phyloP scores from a whole-genome alignment of 2,797 vertebrate genomes.

The Sebastes elongatus region DNA sequence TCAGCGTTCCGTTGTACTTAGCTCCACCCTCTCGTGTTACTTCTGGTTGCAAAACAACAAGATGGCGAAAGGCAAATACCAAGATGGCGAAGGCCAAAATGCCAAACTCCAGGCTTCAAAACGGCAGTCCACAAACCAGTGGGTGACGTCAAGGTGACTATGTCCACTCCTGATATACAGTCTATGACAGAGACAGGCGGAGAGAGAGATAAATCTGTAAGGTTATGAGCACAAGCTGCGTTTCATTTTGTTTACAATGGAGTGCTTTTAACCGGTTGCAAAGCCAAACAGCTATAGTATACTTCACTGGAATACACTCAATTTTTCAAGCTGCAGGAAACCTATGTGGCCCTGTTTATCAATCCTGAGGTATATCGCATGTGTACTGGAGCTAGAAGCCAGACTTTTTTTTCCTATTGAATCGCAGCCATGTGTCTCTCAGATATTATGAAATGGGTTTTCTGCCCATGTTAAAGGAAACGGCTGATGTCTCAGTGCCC shows the following conservation, averaged over 20 bases:
- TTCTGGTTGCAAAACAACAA: too few relatives aligned
- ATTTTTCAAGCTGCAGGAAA: constrained; percentile 48
- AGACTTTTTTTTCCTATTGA: constrained; percentile 65
- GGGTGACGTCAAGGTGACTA: too few relatives aligned
- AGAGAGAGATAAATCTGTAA: background rate
- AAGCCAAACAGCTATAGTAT: constrained; percentile 18
- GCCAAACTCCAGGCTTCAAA: too few relatives aligned
- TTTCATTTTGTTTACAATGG: constrained; percentile 22
- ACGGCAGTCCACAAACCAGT: too few relatives aligned
- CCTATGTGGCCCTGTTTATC: constrained; percentile 70
- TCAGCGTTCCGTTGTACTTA: too few relatives aligned
- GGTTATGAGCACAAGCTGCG: background rate
- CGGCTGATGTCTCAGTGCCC: constrained; percentile 85
- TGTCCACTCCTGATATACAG: too few relatives aligned
- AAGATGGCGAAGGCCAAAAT: too few relatives aligned
- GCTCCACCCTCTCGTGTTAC: too few relatives aligned
- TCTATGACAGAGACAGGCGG: background rate
- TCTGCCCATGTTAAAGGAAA: constrained; percentile 84
- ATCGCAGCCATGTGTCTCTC: constrained; percentile 74
- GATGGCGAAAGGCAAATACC: too few relatives aligned
- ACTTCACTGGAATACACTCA: constrained; percentile 31
- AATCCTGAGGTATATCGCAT: constrained; percentile 56
- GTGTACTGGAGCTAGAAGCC: constrained; percentile 62
- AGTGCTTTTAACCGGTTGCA: constrained; percentile 1
- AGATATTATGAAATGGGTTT: constrained; percentile 82